Percentiles rank a stretch among this genome's conserved stretches.
phyloP scores from a whole-genome alignment of 2,113 vertebrate species.

The Gyps fulvus region DNA sequence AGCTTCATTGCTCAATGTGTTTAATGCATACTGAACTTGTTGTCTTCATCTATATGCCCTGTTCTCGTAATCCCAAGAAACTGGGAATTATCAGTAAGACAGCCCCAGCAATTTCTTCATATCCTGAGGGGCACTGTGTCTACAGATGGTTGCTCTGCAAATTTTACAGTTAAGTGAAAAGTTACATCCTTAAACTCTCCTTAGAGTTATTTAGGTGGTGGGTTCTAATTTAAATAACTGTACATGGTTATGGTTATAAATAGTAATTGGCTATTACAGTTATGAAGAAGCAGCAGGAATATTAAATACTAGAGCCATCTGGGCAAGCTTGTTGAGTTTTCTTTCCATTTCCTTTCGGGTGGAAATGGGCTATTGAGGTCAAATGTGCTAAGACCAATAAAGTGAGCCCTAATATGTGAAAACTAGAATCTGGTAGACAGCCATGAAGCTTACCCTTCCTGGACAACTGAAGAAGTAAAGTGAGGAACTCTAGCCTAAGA shows the following conservation, averaged over 20 bases:
- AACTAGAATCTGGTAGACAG: neutral
- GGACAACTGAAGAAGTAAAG: neutral
- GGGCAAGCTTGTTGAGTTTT: neutral
- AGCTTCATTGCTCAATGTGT: neutral
- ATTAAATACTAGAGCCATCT: neutral
- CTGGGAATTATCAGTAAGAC: neutral
- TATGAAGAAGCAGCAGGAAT: neutral
- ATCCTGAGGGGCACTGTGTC: neutral
- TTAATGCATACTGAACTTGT: neutral
- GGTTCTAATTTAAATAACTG: neutral
- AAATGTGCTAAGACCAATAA: neutral
- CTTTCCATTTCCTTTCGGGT: neutral
- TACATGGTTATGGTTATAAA: neutral
- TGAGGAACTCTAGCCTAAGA: neutral
- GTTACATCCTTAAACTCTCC: neutral
- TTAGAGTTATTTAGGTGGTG: neutral
- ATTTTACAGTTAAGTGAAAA: neutral
- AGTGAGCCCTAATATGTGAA: neutral
- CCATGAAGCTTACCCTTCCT: neutral
- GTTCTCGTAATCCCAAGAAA: neutral
- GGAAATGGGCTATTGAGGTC: neutral
- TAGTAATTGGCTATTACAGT: neutral
- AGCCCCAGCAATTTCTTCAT: neutral
- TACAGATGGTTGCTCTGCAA: neutral
- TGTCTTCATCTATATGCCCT: neutral